Conservation (phyloP, 2,113 vertebrate species). For the Daboia siamensis region DNA sequence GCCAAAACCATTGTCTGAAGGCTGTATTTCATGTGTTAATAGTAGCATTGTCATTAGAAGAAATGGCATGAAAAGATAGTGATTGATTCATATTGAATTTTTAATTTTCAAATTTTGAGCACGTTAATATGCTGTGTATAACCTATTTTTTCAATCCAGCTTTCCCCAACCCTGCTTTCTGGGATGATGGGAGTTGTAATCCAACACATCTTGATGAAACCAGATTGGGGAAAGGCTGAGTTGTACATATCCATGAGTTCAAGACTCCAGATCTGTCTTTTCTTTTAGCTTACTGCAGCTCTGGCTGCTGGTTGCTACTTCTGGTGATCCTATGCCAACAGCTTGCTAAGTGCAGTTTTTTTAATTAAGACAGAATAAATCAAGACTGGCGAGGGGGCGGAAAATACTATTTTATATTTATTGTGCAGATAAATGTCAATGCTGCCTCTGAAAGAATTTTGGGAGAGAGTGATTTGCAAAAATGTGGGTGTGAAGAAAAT, state of each 20-base stretch:
- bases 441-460: not conserved
- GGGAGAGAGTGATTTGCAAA: not conserved
- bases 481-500: not conserved
- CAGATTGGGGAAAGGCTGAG: not conserved
- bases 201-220: not conserved
- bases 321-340: not conserved
- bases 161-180: not conserved
- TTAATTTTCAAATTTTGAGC: not conserved
- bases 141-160: not conserved
- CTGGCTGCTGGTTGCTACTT: not conserved
- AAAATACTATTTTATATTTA: constrained; percentile 4
- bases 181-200: not conserved
- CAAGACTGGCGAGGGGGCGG: not conserved
- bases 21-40: not conserved
- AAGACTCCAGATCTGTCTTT: not conserved
- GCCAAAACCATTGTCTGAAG: not conserved
- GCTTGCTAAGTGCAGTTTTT: not conserved
- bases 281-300: not conserved
- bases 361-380: constrained; percentile 13
- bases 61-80: not conserved
- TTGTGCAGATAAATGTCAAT: not conserved
- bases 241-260: not conserved
- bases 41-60: not conserved
- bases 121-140: not conserved
- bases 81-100: not conserved